phyloP scores from a whole-genome alignment of 2,113 vertebrate species.

The Jacana jacana region DNA sequence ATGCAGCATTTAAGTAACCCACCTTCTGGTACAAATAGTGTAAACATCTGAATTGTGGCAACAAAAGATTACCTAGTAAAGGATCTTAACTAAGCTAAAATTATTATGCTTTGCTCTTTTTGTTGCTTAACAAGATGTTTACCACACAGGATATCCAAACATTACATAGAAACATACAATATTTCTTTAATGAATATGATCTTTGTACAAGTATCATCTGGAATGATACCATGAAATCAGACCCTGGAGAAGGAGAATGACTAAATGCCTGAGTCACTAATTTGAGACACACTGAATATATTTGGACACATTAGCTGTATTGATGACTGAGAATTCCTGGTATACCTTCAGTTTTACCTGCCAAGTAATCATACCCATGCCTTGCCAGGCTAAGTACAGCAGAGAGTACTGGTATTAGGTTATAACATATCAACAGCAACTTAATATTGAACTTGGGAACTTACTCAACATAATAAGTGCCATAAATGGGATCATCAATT shows the following conservation, averaged over 20 bases:
- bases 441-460: conserved; percentile 81
- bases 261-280: background rate
- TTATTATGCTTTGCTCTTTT: background rate
- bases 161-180: background rate
- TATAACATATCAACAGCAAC: conserved; percentile 62
- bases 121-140: background rate
- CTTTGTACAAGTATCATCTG: background rate
- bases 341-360: background rate
- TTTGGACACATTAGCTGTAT: background rate
- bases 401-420: conserved; percentile 24
- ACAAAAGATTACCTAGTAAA: background rate
- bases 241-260: background rate
- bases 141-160: background rate
- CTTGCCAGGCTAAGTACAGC: conserved; percentile 8
- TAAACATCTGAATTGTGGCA: background rate
- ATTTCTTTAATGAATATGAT: conserved; percentile 25
- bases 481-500: conserved; percentile 99
- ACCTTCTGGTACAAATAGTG: background rate
- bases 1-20: background rate
- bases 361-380: background rate
- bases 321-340: conserved; percentile 3
- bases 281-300: background rate
- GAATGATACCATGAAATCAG: conserved; percentile 5
- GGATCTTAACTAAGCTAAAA: background rate
- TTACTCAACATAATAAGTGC: conserved; percentile 99